Base-by-base conservation (phyloP, 2,113 vertebrate species). In the Lophius piscatorius region DNA sequence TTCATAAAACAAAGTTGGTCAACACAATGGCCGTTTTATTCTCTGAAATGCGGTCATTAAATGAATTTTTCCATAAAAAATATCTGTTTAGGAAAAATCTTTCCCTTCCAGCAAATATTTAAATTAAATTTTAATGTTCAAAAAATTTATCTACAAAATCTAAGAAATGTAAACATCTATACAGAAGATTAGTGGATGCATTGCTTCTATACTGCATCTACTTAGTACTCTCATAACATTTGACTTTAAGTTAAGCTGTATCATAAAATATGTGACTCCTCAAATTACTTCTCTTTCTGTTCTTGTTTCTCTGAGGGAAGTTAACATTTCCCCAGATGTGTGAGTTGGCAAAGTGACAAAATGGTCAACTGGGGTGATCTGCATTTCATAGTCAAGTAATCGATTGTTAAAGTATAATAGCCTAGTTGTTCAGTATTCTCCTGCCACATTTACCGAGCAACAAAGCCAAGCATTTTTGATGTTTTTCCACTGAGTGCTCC, bases 361-460 rank as follows among this genome's bases (percentile, higher is more conserved):
- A 29, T 22, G 26, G 16, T 12, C 9, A 36, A 44, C 38, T 44
- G 22, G 3, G 12, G 20, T 3, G 21, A 34, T 46, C 9, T 60
- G 9, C 71, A 54, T 70, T 63, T 68, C 34, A 41, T 28, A 22
- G 51, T 10, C 20, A 23, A 9, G 29, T 35, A 22, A 46, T 10
- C 17, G 9, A 48, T 58, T 60, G 50, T 44, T 42, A 3, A 42
- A 56, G 6, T 22, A 1, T 28, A 9, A 59, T 50, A 54, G 68
- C 34, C 50, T 16, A 16, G 63, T 49, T 1, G 29, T 13, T 20
- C 58, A 54, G 2, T 34, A 22, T 55, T 61, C 26, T 40, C n/a
- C 16, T 63, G 67, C 61, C 61, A 80, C 74, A 57, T 78, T 58
- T 42, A 28, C 72, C 58, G 59, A 41, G 7, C 29, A 48, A 9